phyloP scores from a whole-genome alignment of 2,797 vertebrate genomes.

The Karalla daura region DNA sequence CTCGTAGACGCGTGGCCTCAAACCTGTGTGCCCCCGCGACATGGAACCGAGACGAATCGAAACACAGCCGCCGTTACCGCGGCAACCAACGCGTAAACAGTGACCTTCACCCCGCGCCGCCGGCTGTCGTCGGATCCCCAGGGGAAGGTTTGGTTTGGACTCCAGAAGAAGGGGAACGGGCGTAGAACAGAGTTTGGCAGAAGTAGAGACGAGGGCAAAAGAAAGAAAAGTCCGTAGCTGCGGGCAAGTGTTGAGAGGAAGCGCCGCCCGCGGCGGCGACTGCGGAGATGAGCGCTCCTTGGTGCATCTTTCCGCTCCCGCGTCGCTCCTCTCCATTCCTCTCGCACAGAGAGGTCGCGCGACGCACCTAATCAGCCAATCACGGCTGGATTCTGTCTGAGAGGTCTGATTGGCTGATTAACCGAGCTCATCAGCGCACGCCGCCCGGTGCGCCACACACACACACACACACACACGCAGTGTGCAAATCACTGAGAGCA shows the following conservation, averaged over 20 bases:
- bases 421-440: constrained; percentile 71
- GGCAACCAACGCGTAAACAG: no score
- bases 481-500: constrained; percentile 23
- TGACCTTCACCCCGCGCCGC: no score
- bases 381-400: constrained; percentile 73
- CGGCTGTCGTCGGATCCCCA: no score
- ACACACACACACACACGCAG: constrained; percentile 3
- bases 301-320: constrained; percentile 34
- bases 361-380: constrained; percentile 75
- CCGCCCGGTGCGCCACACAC: constrained; percentile 53
- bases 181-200: constrained; percentile 9
- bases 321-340: constrained; percentile 39
- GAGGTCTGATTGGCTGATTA: constrained; percentile 80
- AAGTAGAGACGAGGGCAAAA: constrained; percentile 8
- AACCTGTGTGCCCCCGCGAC: no score
- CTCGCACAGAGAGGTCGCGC: constrained; percentile 47
- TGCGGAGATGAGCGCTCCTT: constrained; percentile 56
- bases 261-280: constrained; percentile 56
- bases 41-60: no score
- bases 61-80: no score
- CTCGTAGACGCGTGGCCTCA: no score
- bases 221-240: background rate
- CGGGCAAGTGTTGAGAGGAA: constrained; percentile 20
- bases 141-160: constrained; percentile 4
- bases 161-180: constrained; percentile 1